Percentiles rank a stretch among this genome's conserved stretches.
These are phyloP conservation scores for Anolis carolinensis DNA, from an alignment of 2,113 vertebrate genomes.

Conservation along the genomic window DNA sequence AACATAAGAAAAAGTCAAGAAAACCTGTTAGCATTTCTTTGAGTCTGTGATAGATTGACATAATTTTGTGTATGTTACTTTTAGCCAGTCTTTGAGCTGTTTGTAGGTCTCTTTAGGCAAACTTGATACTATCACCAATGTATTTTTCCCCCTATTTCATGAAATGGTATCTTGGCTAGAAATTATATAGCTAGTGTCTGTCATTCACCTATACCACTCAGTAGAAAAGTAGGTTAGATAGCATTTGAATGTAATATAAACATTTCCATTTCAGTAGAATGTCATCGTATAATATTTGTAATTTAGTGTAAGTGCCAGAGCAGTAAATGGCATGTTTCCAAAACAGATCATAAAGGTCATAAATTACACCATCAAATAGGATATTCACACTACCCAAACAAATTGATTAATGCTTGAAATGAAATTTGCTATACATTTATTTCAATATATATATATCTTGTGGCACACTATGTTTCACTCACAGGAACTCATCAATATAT, in stretches of 20 bases:
- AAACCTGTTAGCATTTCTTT: background rate
- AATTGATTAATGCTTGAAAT: background rate
- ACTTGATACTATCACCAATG: background rate
- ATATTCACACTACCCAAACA: background rate
- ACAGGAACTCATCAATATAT: no score
- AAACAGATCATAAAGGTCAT: background rate
- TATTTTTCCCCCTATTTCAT: background rate
- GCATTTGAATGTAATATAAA: background rate
- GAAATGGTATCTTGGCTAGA: background rate
- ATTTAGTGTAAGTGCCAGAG: background rate
- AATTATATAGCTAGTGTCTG: background rate
- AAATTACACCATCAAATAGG: background rate
- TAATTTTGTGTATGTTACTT: background rate
- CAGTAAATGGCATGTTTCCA: background rate
- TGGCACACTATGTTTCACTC: no score
- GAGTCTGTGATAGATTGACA: background rate
- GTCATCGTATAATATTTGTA: background rate
- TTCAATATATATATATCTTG: background rate
- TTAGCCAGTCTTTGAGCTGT: background rate
- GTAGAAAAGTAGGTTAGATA: fast-evolving
- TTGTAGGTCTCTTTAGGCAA: background rate
- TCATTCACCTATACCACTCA: fast-evolving
- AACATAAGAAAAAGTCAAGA: constrained; percentile 7
- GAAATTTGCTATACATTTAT: background rate
- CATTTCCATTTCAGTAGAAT: background rate